Conservation (phyloP, 2,113 vertebrate genomes). For the Semnornis frantzii region DNA sequence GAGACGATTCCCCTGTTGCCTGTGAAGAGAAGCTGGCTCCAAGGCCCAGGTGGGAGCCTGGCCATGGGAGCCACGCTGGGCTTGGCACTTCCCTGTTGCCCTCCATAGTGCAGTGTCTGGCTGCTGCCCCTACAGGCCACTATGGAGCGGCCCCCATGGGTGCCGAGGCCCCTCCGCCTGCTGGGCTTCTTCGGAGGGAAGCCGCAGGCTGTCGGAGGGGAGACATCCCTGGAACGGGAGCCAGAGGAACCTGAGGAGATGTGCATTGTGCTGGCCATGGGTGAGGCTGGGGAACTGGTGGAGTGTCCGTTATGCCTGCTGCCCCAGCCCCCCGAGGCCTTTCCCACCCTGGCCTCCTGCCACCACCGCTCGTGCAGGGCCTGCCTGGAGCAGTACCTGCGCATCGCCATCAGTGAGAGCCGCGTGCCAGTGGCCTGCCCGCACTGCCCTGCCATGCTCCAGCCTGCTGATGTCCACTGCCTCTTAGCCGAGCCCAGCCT, state of each 20-base stretch:
- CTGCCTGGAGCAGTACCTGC: conserved; percentile 83
- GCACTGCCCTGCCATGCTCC: conserved; percentile 79
- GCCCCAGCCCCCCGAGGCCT: conserved; percentile 81
- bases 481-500: conserved; percentile 80
- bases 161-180: conserved; percentile 71
- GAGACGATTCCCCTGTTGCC: neutral
- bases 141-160: conserved; percentile 81
- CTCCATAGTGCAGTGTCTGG: neutral
- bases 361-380: conserved; percentile 79
- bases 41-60: neutral
- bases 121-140: neutral
- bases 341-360: conserved; percentile 80
- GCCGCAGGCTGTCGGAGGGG: conserved; percentile 53
- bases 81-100: neutral
- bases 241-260: conserved; percentile 61
- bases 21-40: neutral
- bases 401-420: conserved; percentile 83
- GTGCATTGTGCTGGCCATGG: conserved; percentile 65
- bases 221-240: neutral
- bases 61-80: neutral
- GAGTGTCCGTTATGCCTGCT: conserved; percentile 89
- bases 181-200: conserved; percentile 80
- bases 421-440: conserved; percentile 82
- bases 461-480: conserved; percentile 72
- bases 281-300: conserved; percentile 61